Conservation (phyloP, 2,888 invertebrate genomes). For the Rotaria magnacalcarata region DNA sequence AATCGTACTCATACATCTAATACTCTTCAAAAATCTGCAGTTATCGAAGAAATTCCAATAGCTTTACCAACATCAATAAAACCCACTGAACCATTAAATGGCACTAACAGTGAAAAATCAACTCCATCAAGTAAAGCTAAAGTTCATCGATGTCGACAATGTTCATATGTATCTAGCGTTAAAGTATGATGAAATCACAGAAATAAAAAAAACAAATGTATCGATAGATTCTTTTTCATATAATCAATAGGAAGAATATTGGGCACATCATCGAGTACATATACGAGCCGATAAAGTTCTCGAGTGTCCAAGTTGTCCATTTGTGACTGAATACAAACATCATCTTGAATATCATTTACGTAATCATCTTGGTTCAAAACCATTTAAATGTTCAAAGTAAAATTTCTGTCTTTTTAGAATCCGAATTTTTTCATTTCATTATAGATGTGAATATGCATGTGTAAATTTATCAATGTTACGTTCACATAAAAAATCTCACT, state of each 20-base stretch:
- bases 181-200: background rate
- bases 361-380: constrained; percentile 89
- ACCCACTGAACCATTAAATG: background rate
- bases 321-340: constrained; percentile 97
- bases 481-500: constrained; percentile 89
- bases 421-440: background rate
- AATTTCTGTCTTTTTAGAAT: constrained; percentile 39
- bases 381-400: constrained; percentile 77
- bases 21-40: background rate
- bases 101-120: background rate
- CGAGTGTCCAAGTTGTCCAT: constrained; percentile 83
- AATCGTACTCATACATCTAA: background rate
- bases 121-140: background rate
- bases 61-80: background rate
- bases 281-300: constrained; percentile 87
- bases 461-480: constrained; percentile 99
- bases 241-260: constrained; percentile 68
- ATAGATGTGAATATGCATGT: constrained; percentile 62
- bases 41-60: background rate
- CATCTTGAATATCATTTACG: constrained; percentile 92
- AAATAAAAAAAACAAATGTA: too few relatives aligned
- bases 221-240: background rate
- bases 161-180: constrained; percentile 28
- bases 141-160: constrained; percentile 35
- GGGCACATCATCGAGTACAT: constrained; percentile 82